A percentile compares a stretch with the other conserved stretches of the same genome.
phyloP scores from a whole-genome alignment of 2,888 invertebrate species.

The Dysmachus trigonus region DNA sequence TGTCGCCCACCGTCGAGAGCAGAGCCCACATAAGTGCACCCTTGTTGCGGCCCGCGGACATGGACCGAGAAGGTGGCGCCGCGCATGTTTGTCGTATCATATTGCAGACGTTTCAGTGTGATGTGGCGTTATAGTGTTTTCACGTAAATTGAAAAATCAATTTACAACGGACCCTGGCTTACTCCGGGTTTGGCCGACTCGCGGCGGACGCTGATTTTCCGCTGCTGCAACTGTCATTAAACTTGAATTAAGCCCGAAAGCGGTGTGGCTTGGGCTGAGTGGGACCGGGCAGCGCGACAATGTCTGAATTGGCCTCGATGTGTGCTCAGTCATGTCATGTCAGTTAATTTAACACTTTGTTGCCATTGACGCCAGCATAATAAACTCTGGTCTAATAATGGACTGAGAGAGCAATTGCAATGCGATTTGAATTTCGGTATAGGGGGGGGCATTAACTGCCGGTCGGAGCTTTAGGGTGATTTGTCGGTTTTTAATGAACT shows the following conservation, averaged over 20 bases:
- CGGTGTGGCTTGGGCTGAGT: neutral
- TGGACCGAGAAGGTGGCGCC: neutral
- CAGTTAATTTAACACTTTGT: neutral
- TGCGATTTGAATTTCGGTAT: neutral
- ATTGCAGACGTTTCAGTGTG: neutral
- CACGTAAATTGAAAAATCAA: neutral
- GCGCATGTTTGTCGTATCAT: neutral
- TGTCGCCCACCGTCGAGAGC: neutral
- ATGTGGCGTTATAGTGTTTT: neutral
- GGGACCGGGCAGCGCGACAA: neutral
- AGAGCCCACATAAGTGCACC: neutral
- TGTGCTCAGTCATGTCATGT: neutral
- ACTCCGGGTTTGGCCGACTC: neutral
- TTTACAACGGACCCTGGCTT: neutral
- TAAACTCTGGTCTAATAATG: neutral
- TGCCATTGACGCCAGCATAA: neutral
- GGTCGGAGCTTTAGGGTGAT: neutral
- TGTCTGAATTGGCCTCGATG: neutral
- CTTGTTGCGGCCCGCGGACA: neutral
- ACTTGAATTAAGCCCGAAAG: neutral
- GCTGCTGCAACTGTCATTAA: neutral
- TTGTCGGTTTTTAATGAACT: constrained; percentile 19
- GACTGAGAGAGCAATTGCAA: neutral
- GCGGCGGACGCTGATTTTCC: neutral
- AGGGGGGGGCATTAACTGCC: neutral